Evolutionary conservation across 2,797 vertebrate species (phyloP), one percentile per base, ranked within the genome.

Genomic region (Chrysocyon brachyurus): DNA sequence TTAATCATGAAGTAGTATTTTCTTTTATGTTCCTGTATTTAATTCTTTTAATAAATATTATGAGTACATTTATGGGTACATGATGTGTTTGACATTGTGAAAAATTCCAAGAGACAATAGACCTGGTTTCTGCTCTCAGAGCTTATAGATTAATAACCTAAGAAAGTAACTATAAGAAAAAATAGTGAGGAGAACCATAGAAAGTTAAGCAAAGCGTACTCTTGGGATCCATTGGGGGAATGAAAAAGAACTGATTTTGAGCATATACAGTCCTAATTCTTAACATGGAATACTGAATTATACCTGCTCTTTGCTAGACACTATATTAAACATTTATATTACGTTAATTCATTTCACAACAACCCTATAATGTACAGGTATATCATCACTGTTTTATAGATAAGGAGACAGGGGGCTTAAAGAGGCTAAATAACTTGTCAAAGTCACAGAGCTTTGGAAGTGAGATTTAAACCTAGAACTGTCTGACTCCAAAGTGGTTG

Each of bases 1-100:
- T 66, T 89, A 73, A 82, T 86, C 28, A 52, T 90, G 33, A 84
- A 59, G 21, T 96, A 68, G 36, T 92, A 19, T 81, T 17, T 93
- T 81, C 21, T 96, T 61, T 68, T 87, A 78, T 93, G 82, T 94
- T 94, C 2, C 56, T 36, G 28, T 78, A 72, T 96, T 96, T 11
- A 87, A 54, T 83, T 82, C 36, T 81, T 86, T 61, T 81, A 81
- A 90, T 46, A 96, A 85, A 77, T 97, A 92, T 22, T 56, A 1
- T 78, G 21, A 88, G n/a, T 31, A 11, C 12, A 49, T 36, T 93
- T 64, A 21, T 96, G n/a, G 64, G 36, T 56, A 90, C 8, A 28
- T 70, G 64, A 90, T 90, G n/a, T 83, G 15, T 94, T 94, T 66
- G 68, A 87, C 21, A 40, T 85, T 87, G 49, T 88, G 75, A 87